Evolutionary conservation across 1,140 invertebrate genomes (phyloP).

Genomic region (Tribolium castaneum): DNA sequence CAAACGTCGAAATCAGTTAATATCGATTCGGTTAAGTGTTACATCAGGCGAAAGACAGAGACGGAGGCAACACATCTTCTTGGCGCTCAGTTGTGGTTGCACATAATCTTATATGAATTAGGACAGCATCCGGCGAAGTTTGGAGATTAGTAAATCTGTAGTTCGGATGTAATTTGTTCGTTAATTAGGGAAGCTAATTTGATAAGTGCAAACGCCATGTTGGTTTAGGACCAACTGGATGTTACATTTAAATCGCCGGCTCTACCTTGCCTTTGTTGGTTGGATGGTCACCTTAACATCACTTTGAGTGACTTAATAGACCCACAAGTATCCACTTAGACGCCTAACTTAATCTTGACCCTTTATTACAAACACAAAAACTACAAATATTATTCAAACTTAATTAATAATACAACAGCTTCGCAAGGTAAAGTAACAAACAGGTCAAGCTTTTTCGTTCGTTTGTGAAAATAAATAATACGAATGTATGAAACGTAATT

Average conservation of each 20-base stretch:
- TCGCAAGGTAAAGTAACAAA: too few relatives aligned
- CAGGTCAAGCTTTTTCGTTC: neutral
- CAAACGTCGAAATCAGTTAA: slow-evolving; percentile 18
- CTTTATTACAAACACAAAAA: neutral
- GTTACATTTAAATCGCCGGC: slow-evolving; percentile 24
- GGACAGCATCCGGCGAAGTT: slow-evolving; percentile 42
- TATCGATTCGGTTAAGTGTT: slow-evolving; percentile 12
- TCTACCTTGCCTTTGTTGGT: slow-evolving; percentile 1
- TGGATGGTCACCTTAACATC: slow-evolving; percentile 23
- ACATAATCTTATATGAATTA: slow-evolving; percentile 44
- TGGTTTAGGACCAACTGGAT: slow-evolving; percentile 46
- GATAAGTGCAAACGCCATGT: slow-evolving; percentile 49
- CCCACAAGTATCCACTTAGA: neutral
- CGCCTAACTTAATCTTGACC: neutral
- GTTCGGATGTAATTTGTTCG: slow-evolving; percentile 50
- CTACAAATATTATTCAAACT: too few relatives aligned
- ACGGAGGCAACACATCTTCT: slow-evolving; percentile 6
- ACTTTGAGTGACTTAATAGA: slow-evolving; percentile 18
- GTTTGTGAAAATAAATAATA: neutral
- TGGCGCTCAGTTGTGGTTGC: slow-evolving; percentile 36
- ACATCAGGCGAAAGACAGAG: neutral
- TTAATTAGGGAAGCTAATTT: slow-evolving; percentile 51
- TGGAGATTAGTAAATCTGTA: slow-evolving; percentile 47
- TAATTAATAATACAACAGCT: too few relatives aligned
- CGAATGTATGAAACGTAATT: neutral